These are phyloP conservation scores for Pterocles gutturalis DNA, from an alignment of 2,113 vertebrate species.

Conservation along the genomic window DNA sequence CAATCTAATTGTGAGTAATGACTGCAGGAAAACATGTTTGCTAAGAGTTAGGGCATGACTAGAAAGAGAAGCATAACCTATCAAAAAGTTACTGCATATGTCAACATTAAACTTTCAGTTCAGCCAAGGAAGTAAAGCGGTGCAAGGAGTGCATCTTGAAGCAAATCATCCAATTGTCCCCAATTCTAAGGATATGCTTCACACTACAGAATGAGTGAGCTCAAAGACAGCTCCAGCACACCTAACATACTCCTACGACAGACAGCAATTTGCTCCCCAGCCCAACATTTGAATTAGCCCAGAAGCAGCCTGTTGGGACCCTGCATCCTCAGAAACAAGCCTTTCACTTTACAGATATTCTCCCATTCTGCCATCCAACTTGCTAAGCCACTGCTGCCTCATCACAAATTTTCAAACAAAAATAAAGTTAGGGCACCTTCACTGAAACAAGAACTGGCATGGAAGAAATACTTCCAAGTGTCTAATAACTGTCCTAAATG, in stretches of 20 bases:
- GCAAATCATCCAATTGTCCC: background rate
- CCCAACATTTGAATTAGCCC: background rate
- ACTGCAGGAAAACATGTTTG: background rate
- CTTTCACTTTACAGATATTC: background rate
- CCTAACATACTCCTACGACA: background rate
- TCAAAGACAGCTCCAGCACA: background rate
- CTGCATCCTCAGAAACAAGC: background rate
- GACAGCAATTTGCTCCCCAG: background rate
- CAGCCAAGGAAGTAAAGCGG: background rate
- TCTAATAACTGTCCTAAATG: background rate
- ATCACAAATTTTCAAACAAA: conserved; percentile 55
- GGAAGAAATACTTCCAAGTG: background rate
- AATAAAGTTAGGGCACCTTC: conserved; percentile 24
- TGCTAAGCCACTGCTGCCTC: conserved; percentile 35
- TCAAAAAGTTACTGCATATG: accelerated
- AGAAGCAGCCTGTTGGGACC: background rate
- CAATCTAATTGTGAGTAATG: background rate
- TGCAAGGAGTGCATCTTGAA: background rate
- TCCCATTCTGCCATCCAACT: background rate
- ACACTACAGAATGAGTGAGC: background rate
- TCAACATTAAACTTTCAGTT: background rate
- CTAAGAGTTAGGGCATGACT: background rate
- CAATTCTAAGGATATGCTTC: background rate
- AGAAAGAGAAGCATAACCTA: background rate
- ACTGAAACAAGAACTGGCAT: background rate